phyloP scores from a whole-genome alignment of 2,888 invertebrate genomes.

The Volucella inflata region DNA sequence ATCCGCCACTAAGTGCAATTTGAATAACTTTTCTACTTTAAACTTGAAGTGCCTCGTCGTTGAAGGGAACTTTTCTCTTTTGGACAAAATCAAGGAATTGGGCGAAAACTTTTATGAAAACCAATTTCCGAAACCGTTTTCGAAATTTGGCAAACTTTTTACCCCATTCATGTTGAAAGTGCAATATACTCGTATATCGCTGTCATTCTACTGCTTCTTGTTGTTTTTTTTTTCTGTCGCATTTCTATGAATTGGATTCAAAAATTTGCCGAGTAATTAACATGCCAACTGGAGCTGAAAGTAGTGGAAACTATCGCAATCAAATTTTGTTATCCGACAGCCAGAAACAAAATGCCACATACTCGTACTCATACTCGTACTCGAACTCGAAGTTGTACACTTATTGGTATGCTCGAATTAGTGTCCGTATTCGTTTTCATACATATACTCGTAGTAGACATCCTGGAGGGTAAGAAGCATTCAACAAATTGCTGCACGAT shows the following conservation, averaged over 20 bases:
- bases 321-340: constrained; percentile 36
- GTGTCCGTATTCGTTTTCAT: background rate
- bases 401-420: background rate
- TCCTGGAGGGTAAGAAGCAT: constrained; percentile 17
- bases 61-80: no score
- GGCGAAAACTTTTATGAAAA: constrained; percentile 40
- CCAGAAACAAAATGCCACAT: background rate
- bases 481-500: constrained; percentile 68
- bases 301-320: constrained; percentile 52
- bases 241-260: constrained; percentile 71
- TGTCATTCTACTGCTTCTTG: constrained; percentile 37
- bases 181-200: constrained; percentile 52
- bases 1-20: no score
- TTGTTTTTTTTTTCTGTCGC: constrained; percentile 4
- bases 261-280: constrained; percentile 69
- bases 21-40: no score
- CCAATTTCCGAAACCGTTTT: constrained; percentile 62
- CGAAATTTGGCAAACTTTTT: constrained; percentile 42
- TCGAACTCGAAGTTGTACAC: no score
- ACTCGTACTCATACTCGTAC: background rate
- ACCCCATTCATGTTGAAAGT: constrained; percentile 39
- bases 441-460: background rate
- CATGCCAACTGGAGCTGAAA: constrained; percentile 61
- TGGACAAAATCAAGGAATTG: no score
- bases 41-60: no score